Evolutionary conservation across 2,888 invertebrate genomes (phyloP).

Genomic region (Dilophus febrilis): DNA sequence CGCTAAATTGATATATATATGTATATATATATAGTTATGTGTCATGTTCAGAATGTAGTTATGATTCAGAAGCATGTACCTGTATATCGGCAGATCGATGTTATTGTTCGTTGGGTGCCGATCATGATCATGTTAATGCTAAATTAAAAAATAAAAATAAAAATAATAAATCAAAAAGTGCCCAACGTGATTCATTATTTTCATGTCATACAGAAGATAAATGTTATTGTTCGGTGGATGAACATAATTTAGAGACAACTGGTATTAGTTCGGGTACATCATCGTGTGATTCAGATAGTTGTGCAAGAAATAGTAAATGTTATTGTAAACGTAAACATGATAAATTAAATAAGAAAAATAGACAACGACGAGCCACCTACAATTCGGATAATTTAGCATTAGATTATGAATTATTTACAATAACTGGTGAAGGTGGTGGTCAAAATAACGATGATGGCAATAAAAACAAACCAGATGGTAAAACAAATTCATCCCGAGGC

Average conservation of each 20-base stretch:
- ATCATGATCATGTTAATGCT: slow-evolving; percentile 25
- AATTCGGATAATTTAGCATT: slow-evolving; percentile 47
- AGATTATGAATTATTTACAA: slow-evolving; percentile 54
- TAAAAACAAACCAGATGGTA: too few species aligned
- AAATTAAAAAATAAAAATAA: slow-evolving; percentile 13
- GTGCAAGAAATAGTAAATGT: slow-evolving; percentile 73
- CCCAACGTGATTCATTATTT: slow-evolving; percentile 25
- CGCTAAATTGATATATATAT: too few species aligned
- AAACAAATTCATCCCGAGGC: slow-evolving; percentile 13
- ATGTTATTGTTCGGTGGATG: slow-evolving; percentile 49
- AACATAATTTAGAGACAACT: too few species aligned
- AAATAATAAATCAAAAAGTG: too few species aligned
- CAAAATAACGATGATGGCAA: slow-evolving; percentile 15
- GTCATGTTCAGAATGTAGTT: slow-evolving; percentile 74
- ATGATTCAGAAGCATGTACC: slow-evolving; percentile 69
- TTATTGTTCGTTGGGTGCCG: slow-evolving; percentile 59
- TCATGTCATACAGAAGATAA: slow-evolving; percentile 36
- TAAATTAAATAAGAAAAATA: slow-evolving; percentile 19
- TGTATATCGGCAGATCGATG: slow-evolving; percentile 64
- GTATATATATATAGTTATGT: slow-evolving; percentile 49
- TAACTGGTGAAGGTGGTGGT: slow-evolving; percentile 13
- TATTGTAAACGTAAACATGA: slow-evolving; percentile 41
- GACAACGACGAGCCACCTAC: slow-evolving; percentile 16
- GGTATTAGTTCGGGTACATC: slow-evolving; percentile 32
- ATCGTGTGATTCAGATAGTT: slow-evolving; percentile 70